These are phyloP conservation scores for Sporophila hypoxantha DNA, from an alignment of 2,113 vertebrate genomes.

Conservation along the genomic window DNA sequence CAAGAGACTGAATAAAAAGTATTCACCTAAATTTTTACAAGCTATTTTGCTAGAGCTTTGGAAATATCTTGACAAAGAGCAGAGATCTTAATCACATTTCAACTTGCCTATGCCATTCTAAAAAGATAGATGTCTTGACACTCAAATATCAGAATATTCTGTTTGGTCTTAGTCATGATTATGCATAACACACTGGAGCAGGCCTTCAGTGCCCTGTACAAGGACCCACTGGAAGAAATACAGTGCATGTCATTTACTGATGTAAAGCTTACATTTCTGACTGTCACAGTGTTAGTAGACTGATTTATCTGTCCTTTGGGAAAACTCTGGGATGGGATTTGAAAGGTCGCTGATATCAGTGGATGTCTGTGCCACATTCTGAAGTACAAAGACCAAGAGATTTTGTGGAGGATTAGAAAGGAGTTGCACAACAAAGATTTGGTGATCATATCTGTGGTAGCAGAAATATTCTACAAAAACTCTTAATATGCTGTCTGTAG, in stretches of 20 bases:
- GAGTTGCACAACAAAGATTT: background rate
- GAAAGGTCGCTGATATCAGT: background rate
- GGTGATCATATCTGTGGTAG: background rate
- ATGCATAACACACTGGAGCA: background rate
- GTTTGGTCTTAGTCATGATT: background rate
- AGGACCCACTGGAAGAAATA: background rate
- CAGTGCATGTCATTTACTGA: background rate
- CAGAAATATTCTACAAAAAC: background rate
- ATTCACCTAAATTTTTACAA: background rate
- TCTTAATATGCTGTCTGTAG: background rate
- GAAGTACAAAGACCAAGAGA: background rate
- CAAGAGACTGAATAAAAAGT: background rate
- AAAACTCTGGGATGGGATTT: background rate
- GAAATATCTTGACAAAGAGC: background rate
- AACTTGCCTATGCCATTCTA: background rate
- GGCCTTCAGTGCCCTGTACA: background rate
- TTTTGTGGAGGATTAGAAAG: background rate
- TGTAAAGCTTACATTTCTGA: background rate
- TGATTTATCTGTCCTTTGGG: background rate
- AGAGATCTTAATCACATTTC: background rate
- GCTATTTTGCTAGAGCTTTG: background rate
- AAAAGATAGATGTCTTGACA: background rate
- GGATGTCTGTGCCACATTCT: background rate
- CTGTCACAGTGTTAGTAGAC: background rate
- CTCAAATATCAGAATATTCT: background rate